Evolutionary conservation across 2,888 invertebrate genomes (phyloP).

Genomic region (Encarsia formosa): DNA sequence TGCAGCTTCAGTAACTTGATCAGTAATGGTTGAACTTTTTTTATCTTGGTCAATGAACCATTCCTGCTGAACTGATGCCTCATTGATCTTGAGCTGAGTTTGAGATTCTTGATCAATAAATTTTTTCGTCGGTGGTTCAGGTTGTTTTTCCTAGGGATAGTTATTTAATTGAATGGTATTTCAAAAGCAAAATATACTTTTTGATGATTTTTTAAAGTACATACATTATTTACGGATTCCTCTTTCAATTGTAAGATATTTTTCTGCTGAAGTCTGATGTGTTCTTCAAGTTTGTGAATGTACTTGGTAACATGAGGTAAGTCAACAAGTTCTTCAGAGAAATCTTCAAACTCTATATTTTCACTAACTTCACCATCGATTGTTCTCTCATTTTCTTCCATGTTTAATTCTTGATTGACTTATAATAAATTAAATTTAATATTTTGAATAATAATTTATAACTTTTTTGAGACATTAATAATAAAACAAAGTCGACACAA

Average conservation of each 20-base stretch:
- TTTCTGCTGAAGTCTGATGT: conserved; percentile 57
- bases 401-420: no score
- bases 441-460: no score
- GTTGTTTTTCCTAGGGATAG: conserved; percentile 31
- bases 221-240: conserved; percentile 57
- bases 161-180: conserved; percentile 6
- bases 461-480: no score
- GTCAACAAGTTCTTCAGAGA: conserved; percentile 51
- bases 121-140: conserved; percentile 43
- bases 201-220: conserved; percentile 16
- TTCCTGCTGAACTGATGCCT: conserved; percentile 28
- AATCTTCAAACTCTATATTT: conserved; percentile 30
- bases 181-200: neutral
- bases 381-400: conserved; percentile 29
- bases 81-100: conserved; percentile 36
- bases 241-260: conserved; percentile 59
- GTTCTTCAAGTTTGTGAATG: conserved; percentile 58
- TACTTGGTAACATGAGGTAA: conserved; percentile 60
- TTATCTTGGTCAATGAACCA: conserved; percentile 33
- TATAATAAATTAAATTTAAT: no score
- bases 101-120: conserved; percentile 37
- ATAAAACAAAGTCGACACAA: no score
- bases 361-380: conserved; percentile 30
- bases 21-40: conserved; percentile 56
- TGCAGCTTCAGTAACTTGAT: conserved; percentile 75